Evolutionary conservation across 2,888 invertebrate genomes (phyloP).

Genomic region (Synergus itoensis): DNA sequence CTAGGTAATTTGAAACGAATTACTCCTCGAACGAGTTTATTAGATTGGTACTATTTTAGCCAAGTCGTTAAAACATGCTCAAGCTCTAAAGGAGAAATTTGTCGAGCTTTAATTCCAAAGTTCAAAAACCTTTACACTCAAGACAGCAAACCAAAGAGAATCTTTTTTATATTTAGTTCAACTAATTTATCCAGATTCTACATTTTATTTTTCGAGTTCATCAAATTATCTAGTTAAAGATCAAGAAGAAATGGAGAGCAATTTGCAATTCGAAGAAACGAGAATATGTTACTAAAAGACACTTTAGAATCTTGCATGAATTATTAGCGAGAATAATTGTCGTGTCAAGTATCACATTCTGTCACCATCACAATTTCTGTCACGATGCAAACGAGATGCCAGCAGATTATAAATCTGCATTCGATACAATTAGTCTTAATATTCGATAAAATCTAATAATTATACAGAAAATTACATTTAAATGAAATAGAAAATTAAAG

Average conservation of each 20-base stretch:
- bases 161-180: neutral
- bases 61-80: neutral
- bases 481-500: neutral
- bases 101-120: neutral
- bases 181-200: neutral
- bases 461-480: too few relatives aligned
- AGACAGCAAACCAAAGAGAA: too few relatives aligned
- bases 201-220: neutral
- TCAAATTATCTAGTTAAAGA: neutral
- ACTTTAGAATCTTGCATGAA: conserved; percentile 43
- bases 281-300: conserved; percentile 12
- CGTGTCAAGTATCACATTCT: conserved; percentile 61
- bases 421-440: neutral
- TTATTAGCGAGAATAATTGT: conserved; percentile 59
- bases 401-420: conserved; percentile 38
- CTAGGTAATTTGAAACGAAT: conserved; percentile 37
- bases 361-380: conserved; percentile 43
- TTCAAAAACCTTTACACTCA: neutral
- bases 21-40: conserved; percentile 31
- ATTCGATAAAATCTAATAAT: too few relatives aligned
- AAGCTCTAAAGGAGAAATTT: neutral
- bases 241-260: neutral
- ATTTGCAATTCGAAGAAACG: conserved; percentile 5
- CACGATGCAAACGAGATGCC: conserved; percentile 41
- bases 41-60: conserved; percentile 35